phyloP scores from a whole-genome alignment of 1,140 invertebrate genomes.

The Euura lappo region DNA sequence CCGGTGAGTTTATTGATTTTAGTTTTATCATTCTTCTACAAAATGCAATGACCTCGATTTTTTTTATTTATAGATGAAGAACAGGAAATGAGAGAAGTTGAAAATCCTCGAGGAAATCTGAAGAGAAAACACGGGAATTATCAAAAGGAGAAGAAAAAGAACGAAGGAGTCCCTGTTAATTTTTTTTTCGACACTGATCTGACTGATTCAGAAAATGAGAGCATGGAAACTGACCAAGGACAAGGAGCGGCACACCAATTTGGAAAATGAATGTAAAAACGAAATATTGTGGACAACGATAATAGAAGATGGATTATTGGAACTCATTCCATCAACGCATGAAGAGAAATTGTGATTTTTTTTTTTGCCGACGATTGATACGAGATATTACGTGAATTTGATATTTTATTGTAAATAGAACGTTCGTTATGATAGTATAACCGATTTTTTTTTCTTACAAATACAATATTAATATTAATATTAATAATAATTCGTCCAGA shows the following conservation, averaged over 20 bases:
- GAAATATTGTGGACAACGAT: too few species aligned
- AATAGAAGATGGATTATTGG: too few species aligned
- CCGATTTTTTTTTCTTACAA: constrained; percentile 29
- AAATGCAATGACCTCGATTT: too few species aligned
- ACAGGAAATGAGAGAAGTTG: constrained; percentile 12
- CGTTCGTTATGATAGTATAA: constrained; percentile 24
- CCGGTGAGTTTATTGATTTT: constrained; percentile 41
- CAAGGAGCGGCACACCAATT: constrained; percentile 18
- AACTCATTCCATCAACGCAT: too few species aligned
- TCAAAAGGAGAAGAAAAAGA: constrained; percentile 13
- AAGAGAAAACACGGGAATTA: constrained; percentile 13
- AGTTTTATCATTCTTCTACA: constrained; percentile 8
- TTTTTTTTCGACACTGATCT: constrained; percentile 44
- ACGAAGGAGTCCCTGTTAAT: constrained; percentile 32
- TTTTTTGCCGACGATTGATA: too few species aligned
- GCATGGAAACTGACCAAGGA: neutral
- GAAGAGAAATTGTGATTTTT: too few species aligned
- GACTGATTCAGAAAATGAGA: constrained; percentile 43
- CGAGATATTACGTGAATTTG: constrained; percentile 11
- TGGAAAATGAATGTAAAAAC: constrained; percentile 8
- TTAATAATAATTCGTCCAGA: constrained; percentile 22
- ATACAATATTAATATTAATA: constrained; percentile 22
- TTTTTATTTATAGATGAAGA: constrained; percentile 37
- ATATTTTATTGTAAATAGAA: constrained; percentile 45
- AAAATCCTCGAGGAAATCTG: constrained; percentile 18